Evolutionary conservation across 2,113 vertebrate species (phyloP).

Genomic region (Bucco capensis): DNA sequence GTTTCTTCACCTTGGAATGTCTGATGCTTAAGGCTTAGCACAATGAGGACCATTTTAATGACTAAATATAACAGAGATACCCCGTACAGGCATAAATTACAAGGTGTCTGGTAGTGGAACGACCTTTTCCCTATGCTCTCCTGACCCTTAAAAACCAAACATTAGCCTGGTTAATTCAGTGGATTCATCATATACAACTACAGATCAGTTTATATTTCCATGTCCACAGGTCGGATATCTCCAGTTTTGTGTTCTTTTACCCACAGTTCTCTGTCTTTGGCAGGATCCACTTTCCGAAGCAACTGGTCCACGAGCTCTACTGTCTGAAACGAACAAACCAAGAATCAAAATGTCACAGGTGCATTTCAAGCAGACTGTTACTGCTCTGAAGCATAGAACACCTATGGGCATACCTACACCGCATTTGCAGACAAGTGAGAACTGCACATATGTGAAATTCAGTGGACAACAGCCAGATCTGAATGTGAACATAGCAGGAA

Average conservation of each 20-base stretch:
- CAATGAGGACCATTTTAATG: conserved; percentile 55
- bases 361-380: background rate
- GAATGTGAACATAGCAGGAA: background rate
- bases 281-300: conserved; percentile 90
- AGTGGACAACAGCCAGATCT: background rate
- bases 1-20: conserved; percentile 64
- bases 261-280: conserved; percentile 94
- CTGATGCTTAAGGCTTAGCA: conserved; percentile 67
- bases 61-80: conserved; percentile 59
- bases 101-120: conserved; percentile 45
- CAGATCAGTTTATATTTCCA: conserved; percentile 84
- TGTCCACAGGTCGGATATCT: conserved; percentile 89
- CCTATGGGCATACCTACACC: background rate
- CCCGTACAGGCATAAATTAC: conserved; percentile 59
- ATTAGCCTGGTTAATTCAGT: conserved; percentile 36
- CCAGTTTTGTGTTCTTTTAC: conserved; percentile 95
- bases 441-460: fast-evolving
- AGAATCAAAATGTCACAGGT: conserved; percentile 14
- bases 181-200: conserved; percentile 1
- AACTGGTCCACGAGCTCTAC: conserved; percentile 96
- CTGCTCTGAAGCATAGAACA: background rate
- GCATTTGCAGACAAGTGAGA: background rate
- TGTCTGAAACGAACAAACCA: conserved; percentile 79
- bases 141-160: conserved; percentile 3
- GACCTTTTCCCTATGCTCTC: conserved; percentile 17